phyloP scores from a whole-genome alignment of 1,140 invertebrate species.

The Anagrus nilaparvatae region DNA sequence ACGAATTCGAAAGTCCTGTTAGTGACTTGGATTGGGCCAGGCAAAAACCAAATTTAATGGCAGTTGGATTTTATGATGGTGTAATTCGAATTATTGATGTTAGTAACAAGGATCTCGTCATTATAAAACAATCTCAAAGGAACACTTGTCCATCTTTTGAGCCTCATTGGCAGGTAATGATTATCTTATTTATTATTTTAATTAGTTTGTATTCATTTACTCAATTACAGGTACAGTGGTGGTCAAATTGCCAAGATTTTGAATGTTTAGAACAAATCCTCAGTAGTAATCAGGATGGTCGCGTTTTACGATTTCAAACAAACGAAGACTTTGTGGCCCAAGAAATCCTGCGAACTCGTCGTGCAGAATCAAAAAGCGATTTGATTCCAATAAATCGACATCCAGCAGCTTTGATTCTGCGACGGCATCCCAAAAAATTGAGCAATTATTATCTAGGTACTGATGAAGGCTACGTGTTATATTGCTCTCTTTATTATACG shows the following conservation, averaged over 20 bases:
- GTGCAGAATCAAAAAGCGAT: constrained; percentile 46
- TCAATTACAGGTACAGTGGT: constrained; percentile 43
- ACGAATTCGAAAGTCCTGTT: constrained; percentile 56
- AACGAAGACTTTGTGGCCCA: constrained; percentile 44
- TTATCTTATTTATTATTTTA: too few relatives aligned
- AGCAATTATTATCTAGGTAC: constrained; percentile 71
- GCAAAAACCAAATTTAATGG: constrained; percentile 58
- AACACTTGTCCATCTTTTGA: constrained; percentile 49
- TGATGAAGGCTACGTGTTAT: constrained; percentile 72
- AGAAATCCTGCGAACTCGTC: constrained; percentile 51
- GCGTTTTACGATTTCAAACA: constrained; percentile 24
- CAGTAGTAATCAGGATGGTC: constrained; percentile 31
- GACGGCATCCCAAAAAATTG: constrained; percentile 53
- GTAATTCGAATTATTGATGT: constrained; percentile 63
- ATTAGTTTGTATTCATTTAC: too few relatives aligned
- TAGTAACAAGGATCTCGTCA: constrained; percentile 39
- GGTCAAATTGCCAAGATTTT: constrained; percentile 24
- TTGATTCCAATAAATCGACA: constrained; percentile 46
- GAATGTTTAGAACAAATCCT: constrained; percentile 27
- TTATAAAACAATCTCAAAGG: constrained; percentile 45
- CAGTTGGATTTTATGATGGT: constrained; percentile 71
- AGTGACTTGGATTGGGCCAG: constrained; percentile 65
- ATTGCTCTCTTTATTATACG: constrained; percentile 56
- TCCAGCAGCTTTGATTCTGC: constrained; percentile 50
- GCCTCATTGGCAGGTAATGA: constrained; percentile 50